Evolutionary conservation across 1,140 invertebrate genomes (phyloP), one percentile per base, ranked within the genome.

Genomic region (Saccostrea echinata): DNA sequence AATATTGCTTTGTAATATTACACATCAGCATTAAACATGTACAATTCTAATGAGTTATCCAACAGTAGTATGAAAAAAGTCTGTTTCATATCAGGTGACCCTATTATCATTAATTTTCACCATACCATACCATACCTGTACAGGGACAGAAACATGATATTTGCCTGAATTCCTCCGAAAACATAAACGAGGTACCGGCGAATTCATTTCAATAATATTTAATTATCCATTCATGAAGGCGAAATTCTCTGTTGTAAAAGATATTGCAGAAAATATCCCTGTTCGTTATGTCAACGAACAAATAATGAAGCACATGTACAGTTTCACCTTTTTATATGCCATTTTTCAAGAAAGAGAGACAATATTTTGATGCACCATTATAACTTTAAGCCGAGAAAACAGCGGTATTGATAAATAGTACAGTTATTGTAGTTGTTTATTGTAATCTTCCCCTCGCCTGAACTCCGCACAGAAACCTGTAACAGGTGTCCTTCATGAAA

Each of bases 401-500:
- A 24, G 30, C 27, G 11, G 3, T 30, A 71, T 27, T 33, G 68
- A 33, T 71, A 33, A 71, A 16, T 27, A 30, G 68, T 27, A 71
- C 30, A 71, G 13, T 27, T 30, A 71, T 68, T 71, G 68, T 71
- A 27, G 2, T 43, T 43, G 35, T 43, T 43, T 43, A 43, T 43
- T 43, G 35, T 43, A 43, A 3, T 4, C 0, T 57, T 21, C 55
- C 4, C 12, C 16, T 57, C 24, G 30, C 68, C 24, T 33, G 68
- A 71, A 71, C 68, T 71, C 68, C 13, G 68, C 68, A 24, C 24
- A 16, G n/a, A 71, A 71, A 71, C 68, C 24, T 33, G 68, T 33
- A 33, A 71, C 68, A 71, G 68, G 68, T 71, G 68, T 30, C 68
- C 68, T 9, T 18, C 18, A 61, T 61, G n/a, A 61, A 61, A 61